These are phyloP conservation scores for Aphrocallistes beatrix DNA, from an alignment of 37 sponge, comb jelly and placozoan species.

Conservation along the genomic window DNA sequence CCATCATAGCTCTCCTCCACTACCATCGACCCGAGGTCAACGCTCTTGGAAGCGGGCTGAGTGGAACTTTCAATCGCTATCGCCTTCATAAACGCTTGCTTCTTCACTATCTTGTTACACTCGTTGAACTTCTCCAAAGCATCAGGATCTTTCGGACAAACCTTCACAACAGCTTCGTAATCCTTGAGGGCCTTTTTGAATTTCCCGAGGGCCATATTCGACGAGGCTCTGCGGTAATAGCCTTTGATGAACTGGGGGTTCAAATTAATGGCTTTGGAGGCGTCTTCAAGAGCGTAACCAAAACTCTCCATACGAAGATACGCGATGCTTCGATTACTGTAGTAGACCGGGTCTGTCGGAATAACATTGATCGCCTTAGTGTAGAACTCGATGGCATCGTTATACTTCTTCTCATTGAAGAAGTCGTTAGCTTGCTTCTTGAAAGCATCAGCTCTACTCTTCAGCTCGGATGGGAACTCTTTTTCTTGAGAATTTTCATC, in stretches of 20 bases:
- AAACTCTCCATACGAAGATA: constrained; percentile 74
- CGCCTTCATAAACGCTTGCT: constrained; percentile 76
- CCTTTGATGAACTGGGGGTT: constrained; percentile 73
- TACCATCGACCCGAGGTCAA: constrained; percentile 44
- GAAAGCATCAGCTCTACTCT: background rate
- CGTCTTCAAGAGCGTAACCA: constrained; percentile 83
- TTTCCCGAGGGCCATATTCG: constrained; percentile 95
- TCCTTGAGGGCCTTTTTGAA: constrained; percentile 81
- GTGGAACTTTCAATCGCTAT: constrained; percentile 67
- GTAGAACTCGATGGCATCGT: constrained; percentile 67
- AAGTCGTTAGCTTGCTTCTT: background rate
- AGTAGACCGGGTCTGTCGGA: constrained; percentile 62
- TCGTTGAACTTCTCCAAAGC: constrained; percentile 60
- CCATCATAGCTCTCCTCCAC: constrained; percentile 82
- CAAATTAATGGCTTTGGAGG: constrained; percentile 70
- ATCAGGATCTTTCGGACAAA: constrained; percentile 51
- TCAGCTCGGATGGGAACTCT: background rate
- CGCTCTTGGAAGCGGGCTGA: constrained; percentile 39
- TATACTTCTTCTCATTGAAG: constrained; percentile 44
- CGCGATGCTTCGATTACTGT: constrained; percentile 86
- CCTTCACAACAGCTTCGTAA: constrained; percentile 66
- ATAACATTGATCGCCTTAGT: constrained; percentile 60
- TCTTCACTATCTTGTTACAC: constrained; percentile 79
- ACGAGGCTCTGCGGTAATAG: constrained; percentile 88
- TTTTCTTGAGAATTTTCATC: background rate